phyloP scores from a whole-genome alignment of 2,888 invertebrate genomes.

The Philaethria dido region DNA sequence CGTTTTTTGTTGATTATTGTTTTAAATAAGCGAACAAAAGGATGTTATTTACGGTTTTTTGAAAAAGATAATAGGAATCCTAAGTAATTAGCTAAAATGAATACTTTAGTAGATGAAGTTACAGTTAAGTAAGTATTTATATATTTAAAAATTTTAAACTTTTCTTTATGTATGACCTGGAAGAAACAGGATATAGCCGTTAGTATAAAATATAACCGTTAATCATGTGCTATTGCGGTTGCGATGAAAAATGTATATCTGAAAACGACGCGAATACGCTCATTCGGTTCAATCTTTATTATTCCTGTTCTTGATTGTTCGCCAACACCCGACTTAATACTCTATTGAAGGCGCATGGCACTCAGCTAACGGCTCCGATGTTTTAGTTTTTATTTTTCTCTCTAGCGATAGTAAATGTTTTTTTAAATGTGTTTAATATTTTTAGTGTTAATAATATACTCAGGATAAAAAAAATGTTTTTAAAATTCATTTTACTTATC shows the following conservation, averaged over 20 bases:
- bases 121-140: too few relatives aligned
- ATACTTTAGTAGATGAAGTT: too few relatives aligned
- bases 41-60: too few relatives aligned
- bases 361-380: not conserved
- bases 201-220: not conserved
- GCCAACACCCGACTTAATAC: not conserved
- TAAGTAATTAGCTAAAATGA: too few relatives aligned
- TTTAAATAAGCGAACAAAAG: too few relatives aligned
- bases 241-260: not conserved
- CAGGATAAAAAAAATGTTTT: too few relatives aligned
- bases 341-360: not conserved
- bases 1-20: too few relatives aligned
- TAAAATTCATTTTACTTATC: too few relatives aligned
- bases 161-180: too few relatives aligned
- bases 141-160: too few relatives aligned
- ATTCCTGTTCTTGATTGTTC: conserved; percentile 7
- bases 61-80: too few relatives aligned
- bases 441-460: not conserved
- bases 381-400: not conserved
- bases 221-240: not conserved
- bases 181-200: not conserved
- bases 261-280: not conserved
- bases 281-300: conserved; percentile 2
- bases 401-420: not conserved
- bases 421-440: not conserved